Conservation (phyloP, 2,113 vertebrate genomes). For the Brienomyrus brachyistius region DNA sequence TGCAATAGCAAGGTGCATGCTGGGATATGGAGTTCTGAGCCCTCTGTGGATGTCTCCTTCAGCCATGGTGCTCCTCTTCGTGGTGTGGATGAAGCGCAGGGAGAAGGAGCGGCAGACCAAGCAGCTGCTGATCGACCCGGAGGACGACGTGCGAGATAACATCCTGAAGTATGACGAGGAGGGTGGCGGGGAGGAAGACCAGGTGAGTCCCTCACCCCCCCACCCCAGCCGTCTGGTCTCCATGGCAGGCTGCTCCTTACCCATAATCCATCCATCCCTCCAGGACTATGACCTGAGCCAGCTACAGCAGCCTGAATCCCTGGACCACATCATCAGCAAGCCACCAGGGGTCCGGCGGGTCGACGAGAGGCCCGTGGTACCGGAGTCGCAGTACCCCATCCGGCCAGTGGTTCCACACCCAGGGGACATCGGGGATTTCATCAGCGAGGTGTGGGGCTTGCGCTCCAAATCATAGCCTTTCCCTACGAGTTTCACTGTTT, state of each 20-base stretch:
- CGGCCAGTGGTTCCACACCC: conserved; percentile 87
- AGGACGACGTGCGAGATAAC: conserved; percentile 66
- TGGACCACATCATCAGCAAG: conserved; percentile 90
- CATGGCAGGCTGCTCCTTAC: neutral
- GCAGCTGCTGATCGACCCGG: conserved; percentile 52
- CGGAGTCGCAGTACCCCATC: conserved; percentile 89
- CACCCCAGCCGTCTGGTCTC: neutral
- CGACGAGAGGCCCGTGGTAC: conserved; percentile 87
- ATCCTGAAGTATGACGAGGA: conserved; percentile 76
- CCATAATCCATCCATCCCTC: neutral
- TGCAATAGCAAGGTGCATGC: neutral
- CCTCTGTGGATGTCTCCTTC: neutral
- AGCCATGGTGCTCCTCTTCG: conserved; percentile 73
- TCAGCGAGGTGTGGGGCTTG: conserved; percentile 76
- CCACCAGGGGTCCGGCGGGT: conserved; percentile 81
- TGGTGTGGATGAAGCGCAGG: conserved; percentile 38
- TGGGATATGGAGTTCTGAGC: neutral
- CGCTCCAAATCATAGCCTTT: neutral
- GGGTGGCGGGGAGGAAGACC: conserved; percentile 74
- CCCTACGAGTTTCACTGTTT: neutral
- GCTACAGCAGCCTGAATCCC: conserved; percentile 88
- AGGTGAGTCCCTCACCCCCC: conserved; percentile 50
- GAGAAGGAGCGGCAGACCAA: conserved; percentile 73
- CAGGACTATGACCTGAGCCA: conserved; percentile 97
- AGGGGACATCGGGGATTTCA: conserved; percentile 95